Evolutionary conservation across 2,797 vertebrate species (phyloP).

Genomic region (Chaetophractus vellerosus): DNA sequence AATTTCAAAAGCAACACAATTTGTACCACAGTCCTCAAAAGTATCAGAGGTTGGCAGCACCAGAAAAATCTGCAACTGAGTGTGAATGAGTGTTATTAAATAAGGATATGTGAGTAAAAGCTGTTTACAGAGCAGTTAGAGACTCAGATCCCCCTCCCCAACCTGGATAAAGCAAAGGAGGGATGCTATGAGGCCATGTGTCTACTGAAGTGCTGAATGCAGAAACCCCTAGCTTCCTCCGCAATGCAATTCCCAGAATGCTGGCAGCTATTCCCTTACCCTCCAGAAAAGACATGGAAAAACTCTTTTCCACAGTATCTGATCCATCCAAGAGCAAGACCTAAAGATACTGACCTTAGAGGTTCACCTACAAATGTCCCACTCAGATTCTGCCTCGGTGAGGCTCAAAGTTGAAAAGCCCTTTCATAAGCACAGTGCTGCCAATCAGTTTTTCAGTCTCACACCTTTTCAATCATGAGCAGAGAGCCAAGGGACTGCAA

Average conservation of each 20-base stretch:
- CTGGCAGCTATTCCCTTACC: background rate
- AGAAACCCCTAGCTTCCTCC: background rate
- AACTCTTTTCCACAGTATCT: background rate
- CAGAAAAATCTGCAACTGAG: background rate
- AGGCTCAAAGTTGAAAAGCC: conserved; percentile 6
- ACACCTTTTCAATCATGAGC: background rate
- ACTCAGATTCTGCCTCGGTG: background rate
- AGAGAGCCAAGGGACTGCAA: background rate
- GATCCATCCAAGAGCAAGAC: conserved; percentile 8
- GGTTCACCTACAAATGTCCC: background rate
- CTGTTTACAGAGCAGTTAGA: background rate
- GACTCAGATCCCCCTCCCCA: background rate
- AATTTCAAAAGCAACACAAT: conserved; percentile 36
- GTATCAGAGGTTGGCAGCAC: conserved; percentile 40
- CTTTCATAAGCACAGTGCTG: background rate
- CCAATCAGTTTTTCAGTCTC: background rate
- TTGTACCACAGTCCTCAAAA: background rate
- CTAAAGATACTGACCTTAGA: background rate
- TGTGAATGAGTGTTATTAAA: background rate
- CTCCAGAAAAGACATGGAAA: conserved; percentile 38
- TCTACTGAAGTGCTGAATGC: background rate
- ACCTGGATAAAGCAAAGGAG: background rate
- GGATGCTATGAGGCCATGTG: background rate
- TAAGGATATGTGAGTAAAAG: conserved; percentile 3
- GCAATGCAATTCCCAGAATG: background rate